phyloP scores from a whole-genome alignment of 2,797 vertebrate genomes.

The Ara ararauna region DNA sequence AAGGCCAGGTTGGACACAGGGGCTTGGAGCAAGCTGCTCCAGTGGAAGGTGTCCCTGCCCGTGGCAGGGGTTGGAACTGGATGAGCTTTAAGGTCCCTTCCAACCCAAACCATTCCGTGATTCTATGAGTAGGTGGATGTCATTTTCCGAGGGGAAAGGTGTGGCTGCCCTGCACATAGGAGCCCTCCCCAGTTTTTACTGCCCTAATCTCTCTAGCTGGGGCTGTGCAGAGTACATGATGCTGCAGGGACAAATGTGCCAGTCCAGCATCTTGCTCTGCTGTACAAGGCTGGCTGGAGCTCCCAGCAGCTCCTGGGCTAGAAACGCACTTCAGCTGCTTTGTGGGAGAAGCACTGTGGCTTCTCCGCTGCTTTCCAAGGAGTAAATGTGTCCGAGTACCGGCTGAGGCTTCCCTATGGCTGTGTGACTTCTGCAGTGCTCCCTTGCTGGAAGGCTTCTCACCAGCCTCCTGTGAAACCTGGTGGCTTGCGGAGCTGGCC shows the following conservation, averaged over 20 bases:
- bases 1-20: too few relatives aligned
- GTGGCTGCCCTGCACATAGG: neutral
- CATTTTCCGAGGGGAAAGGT: neutral
- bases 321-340: neutral
- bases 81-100: neutral
- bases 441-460: neutral
- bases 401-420: neutral
- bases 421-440: neutral
- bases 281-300: neutral
- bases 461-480: neutral
- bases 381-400: neutral
- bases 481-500: neutral
- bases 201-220: neutral
- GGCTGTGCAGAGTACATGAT: neutral
- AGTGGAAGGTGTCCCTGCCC: neutral
- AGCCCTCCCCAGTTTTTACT: neutral
- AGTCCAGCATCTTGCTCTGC: neutral
- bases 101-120: neutral
- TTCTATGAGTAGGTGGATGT: neutral
- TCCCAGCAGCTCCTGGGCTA: slow-evolving; percentile 5
- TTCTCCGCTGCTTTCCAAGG: neutral
- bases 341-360: fast-evolving
- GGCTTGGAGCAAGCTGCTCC: neutral
- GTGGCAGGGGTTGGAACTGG: neutral
- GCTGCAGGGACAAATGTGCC: neutral